Evolutionary conservation across 2,113 vertebrate species (phyloP).

Genomic region (Dasyprocta punctata): DNA sequence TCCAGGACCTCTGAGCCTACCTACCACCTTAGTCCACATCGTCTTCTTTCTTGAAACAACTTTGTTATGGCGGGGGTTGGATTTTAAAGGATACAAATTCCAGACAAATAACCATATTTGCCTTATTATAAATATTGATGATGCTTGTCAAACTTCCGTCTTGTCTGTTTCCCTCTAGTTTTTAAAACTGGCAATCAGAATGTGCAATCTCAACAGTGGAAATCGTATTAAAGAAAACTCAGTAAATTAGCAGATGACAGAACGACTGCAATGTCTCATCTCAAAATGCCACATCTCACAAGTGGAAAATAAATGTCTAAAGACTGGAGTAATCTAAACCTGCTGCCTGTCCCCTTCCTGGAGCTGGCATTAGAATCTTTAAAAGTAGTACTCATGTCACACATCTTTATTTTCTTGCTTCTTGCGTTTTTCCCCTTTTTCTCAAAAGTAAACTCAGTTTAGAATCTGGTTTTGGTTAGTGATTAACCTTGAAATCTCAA

Average conservation of each 20-base stretch:
- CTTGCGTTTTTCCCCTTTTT: neutral
- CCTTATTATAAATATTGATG: constrained; percentile 28
- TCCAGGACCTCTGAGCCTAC: neutral
- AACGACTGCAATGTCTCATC: neutral
- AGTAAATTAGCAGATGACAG: constrained; percentile 12
- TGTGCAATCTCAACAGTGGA: neutral
- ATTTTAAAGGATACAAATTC: neutral
- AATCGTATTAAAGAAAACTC: constrained; percentile 38
- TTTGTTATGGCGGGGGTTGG: neutral
- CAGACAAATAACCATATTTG: constrained; percentile 33
- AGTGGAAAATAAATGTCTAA: neutral
- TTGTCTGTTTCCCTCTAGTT: constrained; percentile 16
- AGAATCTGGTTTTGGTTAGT: neutral
- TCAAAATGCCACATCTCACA: constrained; percentile 5
- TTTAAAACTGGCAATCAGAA: constrained; percentile 27
- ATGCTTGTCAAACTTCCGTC: constrained; percentile 19
- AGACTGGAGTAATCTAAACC: neutral
- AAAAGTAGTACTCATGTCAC: neutral
- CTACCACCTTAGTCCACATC: neutral
- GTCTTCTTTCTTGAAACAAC: neutral
- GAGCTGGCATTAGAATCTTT: neutral
- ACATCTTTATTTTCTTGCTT: neutral
- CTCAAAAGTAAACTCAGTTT: neutral
- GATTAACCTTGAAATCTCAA: constrained; percentile 13
- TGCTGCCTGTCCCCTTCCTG: neutral